Conservation (phyloP, 2,888 invertebrate species). For the Meganola albula region DNA sequence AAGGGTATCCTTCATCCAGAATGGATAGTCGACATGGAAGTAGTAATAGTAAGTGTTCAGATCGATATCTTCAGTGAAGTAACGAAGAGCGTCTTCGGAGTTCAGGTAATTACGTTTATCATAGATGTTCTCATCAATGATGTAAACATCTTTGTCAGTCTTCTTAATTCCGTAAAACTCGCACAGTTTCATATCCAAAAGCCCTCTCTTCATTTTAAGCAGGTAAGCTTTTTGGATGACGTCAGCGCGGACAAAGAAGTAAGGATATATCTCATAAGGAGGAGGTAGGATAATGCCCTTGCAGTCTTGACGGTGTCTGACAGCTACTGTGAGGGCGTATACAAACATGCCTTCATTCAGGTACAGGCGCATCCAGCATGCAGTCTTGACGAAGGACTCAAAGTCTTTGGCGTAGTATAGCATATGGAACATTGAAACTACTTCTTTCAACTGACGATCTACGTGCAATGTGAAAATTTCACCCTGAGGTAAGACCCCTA, state of each 20-base stretch:
- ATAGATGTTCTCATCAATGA: constrained; percentile 82
- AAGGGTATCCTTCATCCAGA: constrained; percentile 76
- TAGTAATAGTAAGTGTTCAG: constrained; percentile 80
- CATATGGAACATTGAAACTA: constrained; percentile 71
- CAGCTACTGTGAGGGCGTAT: constrained; percentile 73
- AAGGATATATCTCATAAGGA: constrained; percentile 79
- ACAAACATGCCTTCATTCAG: constrained; percentile 78
- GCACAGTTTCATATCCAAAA: constrained; percentile 65
- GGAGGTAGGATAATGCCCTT: constrained; percentile 73
- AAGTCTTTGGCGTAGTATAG: constrained; percentile 75
- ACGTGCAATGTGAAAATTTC: constrained; percentile 71
- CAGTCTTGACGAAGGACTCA: constrained; percentile 66
- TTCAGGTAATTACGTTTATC: constrained; percentile 72
- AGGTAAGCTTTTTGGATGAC: constrained; percentile 78
- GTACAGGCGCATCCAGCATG: constrained; percentile 71
- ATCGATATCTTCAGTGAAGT: constrained; percentile 82
- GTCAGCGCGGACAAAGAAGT: constrained; percentile 81
- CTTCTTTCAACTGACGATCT: constrained; percentile 70
- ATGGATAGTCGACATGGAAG: constrained; percentile 79
- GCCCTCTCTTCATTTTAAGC: constrained; percentile 69
- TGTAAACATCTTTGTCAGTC: constrained; percentile 70
- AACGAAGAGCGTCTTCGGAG: constrained; percentile 77
- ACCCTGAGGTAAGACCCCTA: constrained; percentile 76
- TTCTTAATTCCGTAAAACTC: constrained; percentile 72
- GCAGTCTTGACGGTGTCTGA: constrained; percentile 72